Percentiles rank a stretch among this genome's conserved stretches.
phyloP scores from a whole-genome alignment of 2,797 vertebrate species.

The Tiaroga cobitis region DNA sequence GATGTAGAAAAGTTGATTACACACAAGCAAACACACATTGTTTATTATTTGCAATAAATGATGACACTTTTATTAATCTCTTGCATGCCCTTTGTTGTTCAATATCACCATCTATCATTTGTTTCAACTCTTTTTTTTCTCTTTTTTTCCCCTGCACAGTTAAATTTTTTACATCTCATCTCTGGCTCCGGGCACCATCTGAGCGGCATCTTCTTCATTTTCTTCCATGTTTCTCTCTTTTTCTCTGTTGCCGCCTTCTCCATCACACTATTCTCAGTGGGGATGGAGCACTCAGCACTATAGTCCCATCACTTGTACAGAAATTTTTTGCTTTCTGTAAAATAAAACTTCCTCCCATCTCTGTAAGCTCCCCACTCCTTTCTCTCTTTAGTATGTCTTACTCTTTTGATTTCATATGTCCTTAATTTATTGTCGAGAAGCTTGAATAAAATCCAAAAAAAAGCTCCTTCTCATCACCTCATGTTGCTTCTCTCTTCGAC shows the following conservation, averaged over 20 bases:
- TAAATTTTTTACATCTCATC: conserved; percentile 87
- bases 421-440: conserved; percentile 76
- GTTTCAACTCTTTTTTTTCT: conserved; percentile 30
- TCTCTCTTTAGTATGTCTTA: conserved; percentile 67
- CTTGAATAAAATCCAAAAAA: conserved; percentile 76
- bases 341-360: conserved; percentile 88
- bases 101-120: conserved; percentile 46
- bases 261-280: conserved; percentile 63
- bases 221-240: conserved; percentile 78
- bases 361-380: conserved; percentile 66
- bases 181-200: conserved; percentile 80
- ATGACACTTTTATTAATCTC: conserved; percentile 45
- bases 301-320: conserved; percentile 80
- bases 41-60: conserved; percentile 40
- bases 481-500: conserved; percentile 56
- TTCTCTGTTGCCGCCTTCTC: conserved; percentile 72
- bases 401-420: conserved; percentile 64
- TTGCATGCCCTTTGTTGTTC: conserved; percentile 44
- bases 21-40: conserved; percentile 11
- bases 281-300: conserved; percentile 68
- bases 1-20: conserved; percentile 11
- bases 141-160: conserved; percentile 78
- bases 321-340: conserved; percentile 85
- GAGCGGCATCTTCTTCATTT: conserved; percentile 77
- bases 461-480: conserved; percentile 69